phyloP scores from a whole-genome alignment of 2,888 invertebrate species.

The Eulithis prunata region DNA sequence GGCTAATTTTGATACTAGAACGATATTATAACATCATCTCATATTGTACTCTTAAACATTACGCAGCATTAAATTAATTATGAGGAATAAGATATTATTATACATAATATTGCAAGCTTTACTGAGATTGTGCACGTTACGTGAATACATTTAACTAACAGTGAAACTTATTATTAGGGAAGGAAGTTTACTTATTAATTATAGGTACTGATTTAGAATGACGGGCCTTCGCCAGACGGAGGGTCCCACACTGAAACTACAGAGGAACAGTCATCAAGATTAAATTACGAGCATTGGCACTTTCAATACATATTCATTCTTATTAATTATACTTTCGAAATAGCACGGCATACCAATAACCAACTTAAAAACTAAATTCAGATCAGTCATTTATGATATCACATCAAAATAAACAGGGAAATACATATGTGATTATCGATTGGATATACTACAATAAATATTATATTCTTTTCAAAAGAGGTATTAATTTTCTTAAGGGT shows the following conservation, averaged over 20 bases:
- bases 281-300: conserved; percentile 85
- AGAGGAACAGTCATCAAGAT: conserved; percentile 83
- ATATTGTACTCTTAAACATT: conserved; percentile 85
- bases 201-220: conserved; percentile 62
- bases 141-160: conserved; percentile 68
- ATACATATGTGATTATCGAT: conserved; percentile 83
- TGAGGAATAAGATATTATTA: conserved; percentile 76
- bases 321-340: conserved; percentile 83
- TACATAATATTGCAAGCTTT: conserved; percentile 84
- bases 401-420: conserved; percentile 86
- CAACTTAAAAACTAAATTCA: conserved; percentile 86
- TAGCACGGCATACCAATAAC: conserved; percentile 84
- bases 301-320: conserved; percentile 80
- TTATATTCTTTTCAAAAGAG: conserved; percentile 83
- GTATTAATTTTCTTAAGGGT: conserved; percentile 84
- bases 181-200: conserved; percentile 64
- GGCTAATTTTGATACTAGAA: conserved; percentile 85
- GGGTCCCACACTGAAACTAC: conserved; percentile 62
- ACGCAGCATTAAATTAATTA: conserved; percentile 78
- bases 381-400: conserved; percentile 86
- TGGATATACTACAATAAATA: conserved; percentile 80
- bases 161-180: conserved; percentile 64
- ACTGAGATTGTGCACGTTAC: conserved; percentile 84
- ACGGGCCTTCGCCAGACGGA: conserved; percentile 40
- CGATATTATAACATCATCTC: conserved; percentile 82